phyloP scores from a whole-genome alignment of 2,888 invertebrate species.

The Campopleginae sp. region DNA sequence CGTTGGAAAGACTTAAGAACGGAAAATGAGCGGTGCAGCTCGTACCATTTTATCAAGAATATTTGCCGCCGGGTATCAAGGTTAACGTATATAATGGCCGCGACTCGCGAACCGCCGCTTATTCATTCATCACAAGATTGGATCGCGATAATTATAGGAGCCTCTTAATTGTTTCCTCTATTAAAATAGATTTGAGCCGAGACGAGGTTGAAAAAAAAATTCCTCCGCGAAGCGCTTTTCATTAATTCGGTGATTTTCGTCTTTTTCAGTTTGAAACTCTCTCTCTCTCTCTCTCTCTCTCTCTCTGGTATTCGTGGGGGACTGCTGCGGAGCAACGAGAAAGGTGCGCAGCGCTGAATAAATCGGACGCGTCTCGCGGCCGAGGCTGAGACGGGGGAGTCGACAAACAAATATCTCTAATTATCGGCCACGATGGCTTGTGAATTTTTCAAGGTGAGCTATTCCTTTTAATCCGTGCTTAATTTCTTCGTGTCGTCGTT shows the following conservation, averaged over 20 bases:
- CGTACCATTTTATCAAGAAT: no score
- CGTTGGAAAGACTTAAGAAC: no score
- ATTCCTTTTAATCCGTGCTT: slow-evolving; percentile 6
- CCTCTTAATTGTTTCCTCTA: no score
- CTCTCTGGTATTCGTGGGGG: slow-evolving; percentile 7
- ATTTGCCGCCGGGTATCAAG: no score
- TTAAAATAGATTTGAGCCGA: no score
- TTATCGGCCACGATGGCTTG: slow-evolving; percentile 72
- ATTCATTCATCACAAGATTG: no score
- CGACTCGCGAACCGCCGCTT: no score
- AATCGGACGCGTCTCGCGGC: slow-evolving; percentile 50
- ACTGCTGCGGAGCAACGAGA: slow-evolving; percentile 49
- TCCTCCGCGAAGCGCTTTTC: neutral
- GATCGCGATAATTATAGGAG: no score
- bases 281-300: neutral
- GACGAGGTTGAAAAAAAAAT: no score
- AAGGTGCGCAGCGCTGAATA: slow-evolving; percentile 25
- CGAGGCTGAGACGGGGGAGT: slow-evolving; percentile 67
- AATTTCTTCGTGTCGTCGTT: no score
- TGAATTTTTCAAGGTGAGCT: slow-evolving; percentile 69
- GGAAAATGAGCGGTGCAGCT: no score
- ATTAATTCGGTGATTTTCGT: neutral
- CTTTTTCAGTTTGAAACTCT: slow-evolving; percentile 9
- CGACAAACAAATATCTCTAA: slow-evolving; percentile 65
- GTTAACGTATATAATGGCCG: neutral